Percentiles rank a stretch among this genome's conserved stretches.
These are phyloP conservation scores for Malurus elegans DNA, from an alignment of 2,113 vertebrate species.

Conservation along the genomic window DNA sequence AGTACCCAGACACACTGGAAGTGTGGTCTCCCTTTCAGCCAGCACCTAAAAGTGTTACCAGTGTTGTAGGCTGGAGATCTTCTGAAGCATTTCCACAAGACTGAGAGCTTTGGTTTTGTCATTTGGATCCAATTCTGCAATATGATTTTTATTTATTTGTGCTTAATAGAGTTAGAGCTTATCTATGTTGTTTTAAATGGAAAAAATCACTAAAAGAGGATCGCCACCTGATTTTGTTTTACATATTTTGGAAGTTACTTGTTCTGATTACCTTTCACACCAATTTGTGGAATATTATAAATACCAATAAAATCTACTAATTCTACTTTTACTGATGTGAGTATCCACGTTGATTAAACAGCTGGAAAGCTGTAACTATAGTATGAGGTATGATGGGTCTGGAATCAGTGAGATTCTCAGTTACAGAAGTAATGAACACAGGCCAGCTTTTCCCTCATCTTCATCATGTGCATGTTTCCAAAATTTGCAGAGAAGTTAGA, in stretches of 20 bases:
- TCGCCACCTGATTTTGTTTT: not conserved
- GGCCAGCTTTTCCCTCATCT: not conserved
- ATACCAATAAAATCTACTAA: not conserved
- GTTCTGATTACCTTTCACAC: not conserved
- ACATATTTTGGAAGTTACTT: not conserved
- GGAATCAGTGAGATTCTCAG: not conserved
- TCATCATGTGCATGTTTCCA: not conserved
- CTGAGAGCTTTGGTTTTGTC: not conserved
- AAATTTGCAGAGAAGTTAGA: not conserved
- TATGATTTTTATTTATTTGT: not conserved
- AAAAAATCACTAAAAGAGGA: not conserved
- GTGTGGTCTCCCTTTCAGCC: not conserved
- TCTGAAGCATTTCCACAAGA: not conserved
- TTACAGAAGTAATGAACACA: not conserved
- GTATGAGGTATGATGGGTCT: fast-evolving
- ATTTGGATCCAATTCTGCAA: not conserved
- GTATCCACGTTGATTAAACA: not conserved
- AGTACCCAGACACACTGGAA: not conserved
- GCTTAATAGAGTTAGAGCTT: not conserved
- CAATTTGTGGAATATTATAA: not conserved
- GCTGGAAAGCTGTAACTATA: not conserved
- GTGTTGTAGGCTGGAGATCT: not conserved
- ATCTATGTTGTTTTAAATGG: not conserved
- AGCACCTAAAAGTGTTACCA: not conserved
- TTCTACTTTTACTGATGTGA: not conserved